phyloP scores from a whole-genome alignment of 2,113 vertebrate species.

The Anthoscopus minutus region DNA sequence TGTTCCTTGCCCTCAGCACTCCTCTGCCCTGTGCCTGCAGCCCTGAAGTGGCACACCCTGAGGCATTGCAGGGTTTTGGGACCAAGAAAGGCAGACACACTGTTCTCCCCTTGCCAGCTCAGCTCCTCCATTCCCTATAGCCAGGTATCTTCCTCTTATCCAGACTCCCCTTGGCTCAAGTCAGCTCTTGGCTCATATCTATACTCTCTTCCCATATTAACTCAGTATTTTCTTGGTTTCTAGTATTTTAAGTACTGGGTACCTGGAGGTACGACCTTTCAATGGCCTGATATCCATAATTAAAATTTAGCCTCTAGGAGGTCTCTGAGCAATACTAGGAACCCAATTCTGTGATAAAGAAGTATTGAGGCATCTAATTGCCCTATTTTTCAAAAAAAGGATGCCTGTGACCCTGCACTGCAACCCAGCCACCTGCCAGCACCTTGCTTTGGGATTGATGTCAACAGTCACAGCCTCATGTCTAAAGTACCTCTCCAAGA shows the following conservation, averaged over 20 bases:
- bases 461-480: background rate
- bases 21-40: background rate
- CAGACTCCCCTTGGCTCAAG: background rate
- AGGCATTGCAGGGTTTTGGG: background rate
- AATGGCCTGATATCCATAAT: rapidly evolving
- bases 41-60: background rate
- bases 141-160: background rate
- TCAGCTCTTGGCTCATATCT: background rate
- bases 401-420: background rate
- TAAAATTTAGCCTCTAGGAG: background rate
- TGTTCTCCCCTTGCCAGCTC: background rate
- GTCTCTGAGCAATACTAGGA: background rate
- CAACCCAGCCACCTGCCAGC: background rate
- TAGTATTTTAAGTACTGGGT: background rate
- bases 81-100: background rate
- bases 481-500: background rate
- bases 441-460: background rate
- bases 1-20: background rate
- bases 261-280: background rate
- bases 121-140: background rate
- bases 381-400: background rate
- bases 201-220: background rate
- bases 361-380: background rate
- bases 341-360: background rate
- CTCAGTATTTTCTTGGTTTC: background rate